Percentiles rank a stretch among this genome's conserved stretches.
Evolutionary conservation across 2,113 vertebrate genomes (phyloP).

Genomic region (Ochotona princeps): DNA sequence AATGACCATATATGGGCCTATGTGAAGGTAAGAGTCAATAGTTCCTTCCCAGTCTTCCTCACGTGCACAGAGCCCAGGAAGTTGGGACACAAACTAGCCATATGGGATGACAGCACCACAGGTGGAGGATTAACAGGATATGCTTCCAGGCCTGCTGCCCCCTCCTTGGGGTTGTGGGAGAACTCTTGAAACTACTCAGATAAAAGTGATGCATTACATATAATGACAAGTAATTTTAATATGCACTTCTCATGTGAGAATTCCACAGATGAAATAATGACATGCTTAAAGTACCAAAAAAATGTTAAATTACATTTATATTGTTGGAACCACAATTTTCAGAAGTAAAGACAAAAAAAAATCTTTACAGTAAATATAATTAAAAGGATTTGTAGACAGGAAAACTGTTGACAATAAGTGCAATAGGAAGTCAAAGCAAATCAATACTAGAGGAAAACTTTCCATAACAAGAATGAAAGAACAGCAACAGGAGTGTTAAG

Average conservation of each 20-base stretch:
- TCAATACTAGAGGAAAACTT: background rate
- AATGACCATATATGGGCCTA: too few species aligned
- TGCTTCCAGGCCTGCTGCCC: too few species aligned
- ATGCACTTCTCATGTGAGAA: background rate
- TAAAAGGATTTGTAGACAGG: background rate
- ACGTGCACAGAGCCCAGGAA: too few species aligned
- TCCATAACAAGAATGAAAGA: background rate
- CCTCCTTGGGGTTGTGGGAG: too few species aligned
- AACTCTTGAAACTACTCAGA: background rate
- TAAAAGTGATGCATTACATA: background rate
- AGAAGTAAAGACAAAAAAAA: background rate
- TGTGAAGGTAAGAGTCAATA: too few species aligned
- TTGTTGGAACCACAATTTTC: background rate
- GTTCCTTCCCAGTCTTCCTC: too few species aligned
- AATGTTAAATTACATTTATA: background rate
- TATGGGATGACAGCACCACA: too few species aligned
- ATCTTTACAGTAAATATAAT: background rate
- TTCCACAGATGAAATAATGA: background rate
- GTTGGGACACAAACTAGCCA: too few species aligned
- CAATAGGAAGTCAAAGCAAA: background rate
- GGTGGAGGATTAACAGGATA: too few species aligned
- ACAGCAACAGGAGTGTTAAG: background rate
- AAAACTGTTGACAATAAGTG: background rate
- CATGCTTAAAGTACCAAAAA: background rate
- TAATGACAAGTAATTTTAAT: background rate